These are phyloP conservation scores for Liodrosophila aerea DNA, from an alignment of 2,888 invertebrate genomes.

Conservation along the genomic window DNA sequence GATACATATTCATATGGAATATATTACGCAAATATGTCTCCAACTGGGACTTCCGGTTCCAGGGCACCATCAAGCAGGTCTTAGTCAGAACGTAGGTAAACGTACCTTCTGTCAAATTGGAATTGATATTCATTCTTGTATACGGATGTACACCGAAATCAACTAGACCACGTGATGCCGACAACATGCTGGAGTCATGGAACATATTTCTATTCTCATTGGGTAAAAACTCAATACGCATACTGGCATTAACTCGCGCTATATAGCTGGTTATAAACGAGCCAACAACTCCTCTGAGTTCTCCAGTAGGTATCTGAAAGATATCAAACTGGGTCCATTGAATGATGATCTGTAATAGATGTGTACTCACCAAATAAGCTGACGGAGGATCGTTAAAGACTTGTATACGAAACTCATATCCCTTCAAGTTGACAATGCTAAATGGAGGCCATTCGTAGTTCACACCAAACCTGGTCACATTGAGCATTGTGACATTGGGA, in stretches of 20 bases:
- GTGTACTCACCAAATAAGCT: conserved; percentile 28
- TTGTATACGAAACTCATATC: conserved; percentile 32
- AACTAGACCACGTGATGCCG: conserved; percentile 20
- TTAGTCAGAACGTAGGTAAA: neutral
- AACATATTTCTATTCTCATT: conserved; percentile 23
- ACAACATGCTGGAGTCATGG: conserved; percentile 19
- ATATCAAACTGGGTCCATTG: neutral
- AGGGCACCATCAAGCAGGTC: conserved; percentile 42
- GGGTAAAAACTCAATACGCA: conserved; percentile 1
- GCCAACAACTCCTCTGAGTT: conserved; percentile 21
- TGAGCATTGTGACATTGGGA: conserved; percentile 21
- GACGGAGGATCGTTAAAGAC: conserved; percentile 31
- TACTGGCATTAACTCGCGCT: conserved; percentile 6
- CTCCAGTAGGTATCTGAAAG: conserved; percentile 12
- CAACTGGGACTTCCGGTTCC: conserved; percentile 3
- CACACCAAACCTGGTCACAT: conserved; percentile 21
- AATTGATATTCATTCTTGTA: neutral
- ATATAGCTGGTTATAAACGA: conserved; percentile 17
- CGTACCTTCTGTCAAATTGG: conserved; percentile 7
- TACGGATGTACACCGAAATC: conserved; percentile 32
- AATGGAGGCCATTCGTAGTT: conserved; percentile 22
- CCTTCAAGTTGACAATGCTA: conserved; percentile 14
- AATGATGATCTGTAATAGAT: too few species aligned
- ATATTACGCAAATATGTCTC: neutral
- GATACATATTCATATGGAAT: neutral